Evolutionary conservation across 2,797 vertebrate species (phyloP), one percentile per base, ranked within the genome.

Genomic region (Sebastolobus alascanus): DNA sequence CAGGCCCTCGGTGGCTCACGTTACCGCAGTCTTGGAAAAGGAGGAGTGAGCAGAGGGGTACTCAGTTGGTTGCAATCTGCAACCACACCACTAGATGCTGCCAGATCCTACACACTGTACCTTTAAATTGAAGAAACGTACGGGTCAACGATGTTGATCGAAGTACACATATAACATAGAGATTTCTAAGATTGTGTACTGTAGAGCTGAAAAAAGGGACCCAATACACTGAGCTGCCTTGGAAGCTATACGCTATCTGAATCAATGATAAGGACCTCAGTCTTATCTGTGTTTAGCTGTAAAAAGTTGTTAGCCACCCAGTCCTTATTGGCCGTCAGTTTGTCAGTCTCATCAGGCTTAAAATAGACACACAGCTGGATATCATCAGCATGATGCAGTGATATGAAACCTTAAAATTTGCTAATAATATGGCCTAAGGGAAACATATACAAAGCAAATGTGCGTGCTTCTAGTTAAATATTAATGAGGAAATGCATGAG

Each of bases 401-500:
- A 65, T 65, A 27, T 18, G 22, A 40, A 2, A 25, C 5, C 6
- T 38, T 61, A 38, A 25, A 16, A 40, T 65, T 14, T 25, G 13
- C 12, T 25, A 18, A 46, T 14, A 46, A 18, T 25, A 64, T 40
- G 31, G 8, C n/a, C 1, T 25, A 43, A 55, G 10, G 33, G 33
- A 61, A n/a, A 14, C 31, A 60, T 33, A 60, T 60, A 60, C 58
- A 60, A 18, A 33, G 31, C 31, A 61, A 61, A 6, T 38, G 20
- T 52, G 25, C 3, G 58, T 73, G 4, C 16, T 84, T 35, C 38
- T 43, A 16, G 2, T 12, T 61, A 25, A 50, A 64, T 67, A 75
- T 78, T 58, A 12, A 69, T 37, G 9, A 37, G 12, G 13, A 55
- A 20, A 63, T 86, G 33, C 46, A 82, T 61, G 37, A 46, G 14